These are phyloP conservation scores for Tetranychus truncatus DNA, from an alignment of 2,888 invertebrate genomes.

Conservation along the genomic window DNA sequence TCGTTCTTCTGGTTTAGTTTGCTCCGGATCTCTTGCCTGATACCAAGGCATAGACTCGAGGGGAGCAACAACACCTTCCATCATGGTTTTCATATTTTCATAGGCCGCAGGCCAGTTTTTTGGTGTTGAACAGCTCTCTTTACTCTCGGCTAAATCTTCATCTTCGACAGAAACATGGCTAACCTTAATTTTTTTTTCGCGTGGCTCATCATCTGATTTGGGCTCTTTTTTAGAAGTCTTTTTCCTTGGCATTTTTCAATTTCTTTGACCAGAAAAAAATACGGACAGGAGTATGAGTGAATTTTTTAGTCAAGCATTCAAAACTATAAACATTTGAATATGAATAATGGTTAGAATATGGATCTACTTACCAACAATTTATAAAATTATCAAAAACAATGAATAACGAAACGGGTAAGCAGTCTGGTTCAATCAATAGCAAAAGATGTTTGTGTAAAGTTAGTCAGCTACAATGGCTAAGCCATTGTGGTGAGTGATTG, in stretches of 20 bases:
- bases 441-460: background rate
- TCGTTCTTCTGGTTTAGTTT: slow-evolving; percentile 11
- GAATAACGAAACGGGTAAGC: background rate
- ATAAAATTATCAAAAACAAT: background rate
- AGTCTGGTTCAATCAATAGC: background rate
- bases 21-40: slow-evolving; percentile 31
- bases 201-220: background rate
- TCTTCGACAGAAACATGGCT: background rate
- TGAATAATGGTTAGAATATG: no score
- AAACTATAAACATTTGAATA: background rate
- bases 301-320: background rate
- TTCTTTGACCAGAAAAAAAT: background rate
- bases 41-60: slow-evolving; percentile 90
- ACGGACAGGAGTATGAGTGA: background rate
- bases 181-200: background rate
- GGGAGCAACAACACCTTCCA: slow-evolving; percentile 44
- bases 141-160: background rate
- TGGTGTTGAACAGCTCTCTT: background rate
- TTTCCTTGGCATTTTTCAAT: background rate
- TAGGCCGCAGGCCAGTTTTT: background rate
- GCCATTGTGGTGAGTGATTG: no score
- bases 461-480: no score
- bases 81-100: background rate
- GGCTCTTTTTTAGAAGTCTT: background rate
- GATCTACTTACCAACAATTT: background rate